Evolutionary conservation across 2,888 invertebrate species (phyloP).

Genomic region (Alloscopus bannaensis): DNA sequence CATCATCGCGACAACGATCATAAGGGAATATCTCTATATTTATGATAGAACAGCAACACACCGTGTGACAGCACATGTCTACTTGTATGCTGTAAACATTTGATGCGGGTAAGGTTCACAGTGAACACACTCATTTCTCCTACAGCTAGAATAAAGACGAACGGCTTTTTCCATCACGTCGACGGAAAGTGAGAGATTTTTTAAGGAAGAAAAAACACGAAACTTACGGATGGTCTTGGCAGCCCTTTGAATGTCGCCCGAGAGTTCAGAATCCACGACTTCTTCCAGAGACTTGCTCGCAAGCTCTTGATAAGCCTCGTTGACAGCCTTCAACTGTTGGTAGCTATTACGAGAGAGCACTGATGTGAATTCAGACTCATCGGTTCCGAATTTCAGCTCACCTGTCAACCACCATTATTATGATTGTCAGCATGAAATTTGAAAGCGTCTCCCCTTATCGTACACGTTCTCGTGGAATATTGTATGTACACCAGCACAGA

Average conservation of each 20-base stretch:
- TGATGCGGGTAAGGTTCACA: conserved; percentile 27
- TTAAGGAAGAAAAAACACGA: conserved; percentile 13
- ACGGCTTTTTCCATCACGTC: not conserved
- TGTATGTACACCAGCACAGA: conserved; percentile 27
- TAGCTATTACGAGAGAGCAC: conserved; percentile 76
- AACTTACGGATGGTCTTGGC: conserved; percentile 72
- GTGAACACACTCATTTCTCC: not conserved
- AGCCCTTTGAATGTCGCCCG: conserved; percentile 70
- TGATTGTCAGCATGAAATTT: conserved; percentile 47
- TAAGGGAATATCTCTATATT: conserved; percentile 12
- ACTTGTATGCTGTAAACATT: not conserved
- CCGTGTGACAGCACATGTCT: not conserved
- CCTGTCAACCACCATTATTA: conserved; percentile 69
- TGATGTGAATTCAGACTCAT: conserved; percentile 75
- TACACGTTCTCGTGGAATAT: too few relatives aligned
- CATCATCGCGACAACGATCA: not conserved
- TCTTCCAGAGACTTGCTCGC: conserved; percentile 70
- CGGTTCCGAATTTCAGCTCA: conserved; percentile 75
- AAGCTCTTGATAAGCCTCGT: conserved; percentile 68
- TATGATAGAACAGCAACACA: conserved; percentile 26
- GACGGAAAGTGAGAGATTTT: not conserved
- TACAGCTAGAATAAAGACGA: not conserved
- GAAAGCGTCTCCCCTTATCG: conserved; percentile 4
- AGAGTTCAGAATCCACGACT: conserved; percentile 68
- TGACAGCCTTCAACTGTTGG: conserved; percentile 74